These are phyloP conservation scores for Telmatherina bonti DNA, from an alignment of 2,797 vertebrate species.

Conservation along the genomic window DNA sequence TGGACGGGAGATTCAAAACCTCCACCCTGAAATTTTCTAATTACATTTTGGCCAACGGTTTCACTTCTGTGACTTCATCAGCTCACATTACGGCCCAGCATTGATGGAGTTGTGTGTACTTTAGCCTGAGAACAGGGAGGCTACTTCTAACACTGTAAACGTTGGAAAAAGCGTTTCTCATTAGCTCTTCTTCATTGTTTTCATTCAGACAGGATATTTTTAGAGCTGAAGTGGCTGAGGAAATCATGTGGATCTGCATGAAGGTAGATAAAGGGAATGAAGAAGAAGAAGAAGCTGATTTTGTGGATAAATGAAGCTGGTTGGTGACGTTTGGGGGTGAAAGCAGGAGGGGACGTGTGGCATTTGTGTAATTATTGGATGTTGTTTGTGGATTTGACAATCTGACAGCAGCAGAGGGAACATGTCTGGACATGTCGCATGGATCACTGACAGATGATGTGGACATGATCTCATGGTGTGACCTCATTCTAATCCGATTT, in stretches of 20 bases:
- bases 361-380: conserved; percentile 25
- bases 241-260: conserved; percentile 7
- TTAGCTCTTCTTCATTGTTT: conserved; percentile 24
- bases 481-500: conserved; percentile 31
- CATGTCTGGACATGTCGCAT: conserved; percentile 58
- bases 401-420: conserved; percentile 40
- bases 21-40: conserved; percentile 47
- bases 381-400: conserved; percentile 18
- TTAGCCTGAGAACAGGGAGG: background rate
- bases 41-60: conserved; percentile 36
- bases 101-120: conserved; percentile 22
- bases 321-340: conserved; percentile 36
- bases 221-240: conserved; percentile 5
- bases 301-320: conserved; percentile 21
- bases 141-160: conserved; percentile 21
- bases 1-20: conserved; percentile 20
- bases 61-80: conserved; percentile 10
- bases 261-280: conserved; percentile 32
- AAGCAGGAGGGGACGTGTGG: conserved; percentile 15
- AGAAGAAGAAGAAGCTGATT: conserved; percentile 28
- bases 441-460: conserved; percentile 41
- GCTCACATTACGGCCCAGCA: conserved; percentile 34
- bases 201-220: conserved; percentile 29
- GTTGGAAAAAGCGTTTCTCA: conserved; percentile 1
- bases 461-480: conserved; percentile 31